A percentile compares a stretch with the other conserved stretches of the same genome.
These are phyloP conservation scores for Hemaris fuciformis DNA, from an alignment of 2,888 invertebrate genomes.

Conservation along the genomic window DNA sequence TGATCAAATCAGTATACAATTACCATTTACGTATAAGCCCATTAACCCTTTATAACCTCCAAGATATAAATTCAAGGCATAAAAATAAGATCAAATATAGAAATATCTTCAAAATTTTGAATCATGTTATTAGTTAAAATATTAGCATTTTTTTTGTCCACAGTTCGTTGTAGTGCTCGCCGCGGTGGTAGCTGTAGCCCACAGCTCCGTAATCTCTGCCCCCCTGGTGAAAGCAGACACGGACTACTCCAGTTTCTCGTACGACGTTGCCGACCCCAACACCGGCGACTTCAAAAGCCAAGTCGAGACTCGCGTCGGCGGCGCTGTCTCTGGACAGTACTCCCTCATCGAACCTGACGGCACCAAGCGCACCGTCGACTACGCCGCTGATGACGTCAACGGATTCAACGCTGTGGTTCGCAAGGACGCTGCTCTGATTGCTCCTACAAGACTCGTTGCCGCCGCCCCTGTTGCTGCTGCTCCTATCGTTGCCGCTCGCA, in stretches of 20 bases:
- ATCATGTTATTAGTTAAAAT: too few relatives aligned
- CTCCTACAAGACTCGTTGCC: conserved; percentile 41
- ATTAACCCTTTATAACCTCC: too few relatives aligned
- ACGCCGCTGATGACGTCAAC: conserved; percentile 79
- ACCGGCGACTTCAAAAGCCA: conserved; percentile 83
- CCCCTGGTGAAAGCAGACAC: conserved; percentile 71
- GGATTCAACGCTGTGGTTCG: conserved; percentile 82
- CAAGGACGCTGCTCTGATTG: conserved; percentile 69
- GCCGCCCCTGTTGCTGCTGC: conserved; percentile 37
- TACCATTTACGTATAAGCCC: too few relatives aligned
- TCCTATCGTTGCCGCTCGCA: conserved; percentile 31
- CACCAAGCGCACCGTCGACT: conserved; percentile 80
- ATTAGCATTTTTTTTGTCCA: conserved; percentile 24
- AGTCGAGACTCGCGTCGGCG: conserved; percentile 77
- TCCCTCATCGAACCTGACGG: conserved; percentile 80
- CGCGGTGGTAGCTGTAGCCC: conserved; percentile 65
- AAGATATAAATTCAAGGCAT: too few relatives aligned
- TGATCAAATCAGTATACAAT: too few relatives aligned
- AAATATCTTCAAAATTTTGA: background rate
- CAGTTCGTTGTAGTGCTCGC: conserved; percentile 70
- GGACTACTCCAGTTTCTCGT: conserved; percentile 78
- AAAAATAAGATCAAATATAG: too few relatives aligned
- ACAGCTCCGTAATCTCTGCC: conserved; percentile 71
- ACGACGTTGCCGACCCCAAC: conserved; percentile 80
- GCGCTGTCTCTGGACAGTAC: conserved; percentile 79